A percentile compares a stretch with the other conserved stretches of the same genome.
These are phyloP conservation scores for Uropsilus gracilis DNA, from an alignment of 2,113 vertebrate species.

Conservation along the genomic window DNA sequence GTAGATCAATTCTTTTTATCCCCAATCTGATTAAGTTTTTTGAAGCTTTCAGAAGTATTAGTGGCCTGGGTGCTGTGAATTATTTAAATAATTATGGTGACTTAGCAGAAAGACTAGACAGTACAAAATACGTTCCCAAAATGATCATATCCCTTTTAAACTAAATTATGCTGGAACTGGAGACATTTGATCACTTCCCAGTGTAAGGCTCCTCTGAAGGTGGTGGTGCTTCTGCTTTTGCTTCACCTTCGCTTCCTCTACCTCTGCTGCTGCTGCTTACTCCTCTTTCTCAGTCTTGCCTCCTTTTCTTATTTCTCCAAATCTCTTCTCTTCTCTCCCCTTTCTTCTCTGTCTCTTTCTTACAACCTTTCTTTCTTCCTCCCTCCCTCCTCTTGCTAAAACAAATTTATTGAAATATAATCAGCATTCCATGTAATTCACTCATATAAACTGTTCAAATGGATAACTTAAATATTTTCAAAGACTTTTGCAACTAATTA, in stretches of 20 bases:
- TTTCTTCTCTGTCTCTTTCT: not conserved
- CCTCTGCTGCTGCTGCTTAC: not conserved
- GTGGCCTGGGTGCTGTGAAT: not conserved
- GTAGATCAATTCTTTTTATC: not conserved
- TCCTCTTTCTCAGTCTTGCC: not conserved
- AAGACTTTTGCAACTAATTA: not conserved
- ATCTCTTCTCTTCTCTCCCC: too few species aligned
- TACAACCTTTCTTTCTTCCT: not conserved
- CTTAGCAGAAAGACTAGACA: not conserved
- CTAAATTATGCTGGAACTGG: constrained; percentile 9
- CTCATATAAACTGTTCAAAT: not conserved
- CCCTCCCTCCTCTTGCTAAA: not conserved
- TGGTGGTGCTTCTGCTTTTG: not conserved
- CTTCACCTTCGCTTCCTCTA: not conserved
- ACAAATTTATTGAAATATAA: not conserved
- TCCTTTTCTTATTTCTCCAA: not conserved
- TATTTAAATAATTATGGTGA: constrained; percentile 1
- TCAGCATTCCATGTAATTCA: not conserved
- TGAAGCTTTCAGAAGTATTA: not conserved
- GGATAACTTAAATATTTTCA: not conserved
- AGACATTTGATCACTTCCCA: not conserved
- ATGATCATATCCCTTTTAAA: not conserved
- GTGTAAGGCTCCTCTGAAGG: not conserved
- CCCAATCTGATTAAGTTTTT: not conserved
- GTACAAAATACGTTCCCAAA: not conserved